phyloP scores from a whole-genome alignment of 2,113 vertebrate genomes.

The Planiliza haematocheilus region DNA sequence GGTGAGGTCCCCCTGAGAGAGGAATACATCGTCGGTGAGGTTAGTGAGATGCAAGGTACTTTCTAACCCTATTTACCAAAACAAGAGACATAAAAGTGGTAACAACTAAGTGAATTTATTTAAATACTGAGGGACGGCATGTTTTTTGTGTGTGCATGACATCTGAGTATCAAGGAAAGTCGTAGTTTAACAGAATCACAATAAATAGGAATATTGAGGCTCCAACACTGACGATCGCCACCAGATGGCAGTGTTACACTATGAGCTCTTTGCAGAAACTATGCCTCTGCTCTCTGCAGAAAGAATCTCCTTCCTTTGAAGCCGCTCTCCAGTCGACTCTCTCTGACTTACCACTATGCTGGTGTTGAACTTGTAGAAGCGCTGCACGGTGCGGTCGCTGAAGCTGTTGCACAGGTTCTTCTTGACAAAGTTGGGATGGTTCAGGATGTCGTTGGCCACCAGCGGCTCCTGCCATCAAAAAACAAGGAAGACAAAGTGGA shows the following conservation, averaged over 20 bases:
- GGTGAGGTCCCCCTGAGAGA: constrained; percentile 92
- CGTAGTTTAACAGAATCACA: neutral
- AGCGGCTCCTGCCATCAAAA: constrained; percentile 88
- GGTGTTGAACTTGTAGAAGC: constrained; percentile 99
- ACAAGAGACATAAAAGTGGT: too few relatives aligned
- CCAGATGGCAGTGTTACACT: constrained; percentile 49
- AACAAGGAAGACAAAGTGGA: neutral
- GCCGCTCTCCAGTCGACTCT: neutral
- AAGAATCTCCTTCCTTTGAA: neutral
- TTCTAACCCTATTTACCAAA: neutral
- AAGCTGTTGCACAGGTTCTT: constrained; percentile 99
- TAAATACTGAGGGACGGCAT: too few relatives aligned
- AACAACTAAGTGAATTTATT: too few relatives aligned
- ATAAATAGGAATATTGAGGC: neutral
- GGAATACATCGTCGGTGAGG: neutral
- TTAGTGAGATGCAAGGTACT: neutral
- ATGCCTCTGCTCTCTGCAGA: neutral
- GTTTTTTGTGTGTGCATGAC: too few relatives aligned
- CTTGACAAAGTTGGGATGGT: constrained; percentile 98
- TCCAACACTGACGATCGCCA: constrained; percentile 34
- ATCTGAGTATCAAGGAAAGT: neutral
- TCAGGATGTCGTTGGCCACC: constrained; percentile 98
- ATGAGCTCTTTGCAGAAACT: neutral
- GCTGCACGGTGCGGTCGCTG: constrained; percentile 97
- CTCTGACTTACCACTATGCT: constrained; percentile 89